A percentile compares a stretch with the other conserved stretches of the same genome.
Conservation (phyloP, 2,888 invertebrate genomes). For the Blomia tropicalis region DNA sequence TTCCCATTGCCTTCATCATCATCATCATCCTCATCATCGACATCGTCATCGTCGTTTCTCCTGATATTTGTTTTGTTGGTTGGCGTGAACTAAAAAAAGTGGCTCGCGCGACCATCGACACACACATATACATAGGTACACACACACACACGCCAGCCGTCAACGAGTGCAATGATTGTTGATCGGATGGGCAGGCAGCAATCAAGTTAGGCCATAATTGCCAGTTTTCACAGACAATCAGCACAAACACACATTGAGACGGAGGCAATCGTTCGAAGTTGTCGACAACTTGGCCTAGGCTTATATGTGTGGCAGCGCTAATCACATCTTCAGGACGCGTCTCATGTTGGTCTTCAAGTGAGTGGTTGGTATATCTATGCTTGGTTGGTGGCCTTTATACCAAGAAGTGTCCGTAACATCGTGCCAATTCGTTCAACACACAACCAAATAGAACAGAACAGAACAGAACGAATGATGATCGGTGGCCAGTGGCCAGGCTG, state of each 20-base stretch:
- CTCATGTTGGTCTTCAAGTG: too few relatives aligned
- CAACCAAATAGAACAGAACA: too few relatives aligned
- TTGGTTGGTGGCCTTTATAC: slow-evolving; percentile 10
- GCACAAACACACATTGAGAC: too few relatives aligned
- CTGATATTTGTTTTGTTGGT: too few relatives aligned
- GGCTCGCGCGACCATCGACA: too few relatives aligned
- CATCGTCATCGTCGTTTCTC: too few relatives aligned
- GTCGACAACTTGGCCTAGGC: slow-evolving; percentile 8
- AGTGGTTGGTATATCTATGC: not conserved
- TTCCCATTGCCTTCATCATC: not conserved
- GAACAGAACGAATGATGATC: too few relatives aligned
- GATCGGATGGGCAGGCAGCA: slow-evolving; percentile 10
- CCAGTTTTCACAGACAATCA: slow-evolving; percentile 15
- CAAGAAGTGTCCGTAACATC: slow-evolving; percentile 6
- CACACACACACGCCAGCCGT: too few relatives aligned
- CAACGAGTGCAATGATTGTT: not conserved
- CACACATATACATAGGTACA: too few relatives aligned
- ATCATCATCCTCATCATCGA: not conserved
- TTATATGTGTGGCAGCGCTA: not conserved
- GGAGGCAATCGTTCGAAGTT: not conserved
- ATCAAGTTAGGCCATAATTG: slow-evolving; percentile 15
- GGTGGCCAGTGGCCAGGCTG: slow-evolving; percentile 9
- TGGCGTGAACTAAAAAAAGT: too few relatives aligned
- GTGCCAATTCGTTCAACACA: slow-evolving; percentile 6
- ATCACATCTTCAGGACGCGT: too few relatives aligned